Evolutionary conservation across 2,888 invertebrate species (phyloP), one percentile per base, ranked within the genome.

Genomic region (Orthonychiurus folsomi): DNA sequence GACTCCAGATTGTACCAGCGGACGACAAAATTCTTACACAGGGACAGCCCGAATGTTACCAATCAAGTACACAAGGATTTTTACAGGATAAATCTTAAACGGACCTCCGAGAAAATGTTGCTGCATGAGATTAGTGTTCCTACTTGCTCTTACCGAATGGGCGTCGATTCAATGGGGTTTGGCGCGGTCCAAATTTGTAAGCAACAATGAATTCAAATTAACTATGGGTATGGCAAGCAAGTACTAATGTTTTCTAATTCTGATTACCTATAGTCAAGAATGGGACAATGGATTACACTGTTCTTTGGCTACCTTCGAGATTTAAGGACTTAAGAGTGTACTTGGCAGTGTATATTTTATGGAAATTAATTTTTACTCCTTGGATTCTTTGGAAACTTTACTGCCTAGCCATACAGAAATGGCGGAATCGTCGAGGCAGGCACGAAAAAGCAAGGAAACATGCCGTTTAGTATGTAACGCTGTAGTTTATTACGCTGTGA

Each of bases 141-240:
- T 1, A 94, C 96, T 0, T 93, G 92, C 75, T 94, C 93, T 0
- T 97, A 97, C 77, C 83, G 97, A 73, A 97, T 97, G 96, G 96
- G 96, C 1, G 89, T 88, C 23, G 76, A 78, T 2, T 80, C 86
- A 69, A 89, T 93, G 77, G 96, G 94, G 1, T 93, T 87, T 77
- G 93, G 93, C 47, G 86, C 85, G 68, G 88, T 88, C 9, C 79
- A 89, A 61, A 78, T 93, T 71, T 87, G 93, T 79, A 75, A 37
- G 21, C 21, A 62, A 47, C 1, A 62, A 56, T n/a, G 60, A 15
- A 55, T 56, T 27, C 26, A 52, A 18, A 20, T 54, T 63, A 47
- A 56, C 52, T 48, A 48, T 47, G 61, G 21, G n/a, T n/a, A n/a
- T n/a, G n/a, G n/a, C n/a, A 28, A 59, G 48, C 15, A 63, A 47